These are phyloP conservation scores for Gymnogyps californianus DNA, from an alignment of 2,113 vertebrate genomes.

Conservation along the genomic window DNA sequence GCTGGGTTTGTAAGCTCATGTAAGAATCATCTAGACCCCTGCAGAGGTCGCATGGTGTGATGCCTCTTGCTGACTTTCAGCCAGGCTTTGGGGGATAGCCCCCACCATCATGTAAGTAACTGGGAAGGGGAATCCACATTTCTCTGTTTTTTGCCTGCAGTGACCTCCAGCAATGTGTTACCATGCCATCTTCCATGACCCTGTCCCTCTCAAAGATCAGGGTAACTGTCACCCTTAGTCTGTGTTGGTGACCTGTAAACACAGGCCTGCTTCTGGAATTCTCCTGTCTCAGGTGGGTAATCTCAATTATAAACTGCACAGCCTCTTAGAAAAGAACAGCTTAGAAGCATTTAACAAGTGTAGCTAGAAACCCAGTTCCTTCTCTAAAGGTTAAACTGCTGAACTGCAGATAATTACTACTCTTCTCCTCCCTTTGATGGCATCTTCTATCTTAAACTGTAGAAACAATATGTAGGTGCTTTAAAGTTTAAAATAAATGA, in stretches of 20 bases:
- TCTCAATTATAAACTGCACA: background rate
- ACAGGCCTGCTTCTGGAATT: background rate
- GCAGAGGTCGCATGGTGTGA: too few species aligned
- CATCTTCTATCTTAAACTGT: background rate
- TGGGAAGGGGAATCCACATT: background rate
- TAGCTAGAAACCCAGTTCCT: background rate
- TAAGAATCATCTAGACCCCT: background rate
- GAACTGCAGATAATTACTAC: slow-evolving; percentile 2
- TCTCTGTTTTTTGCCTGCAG: background rate
- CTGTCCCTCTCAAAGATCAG: background rate
- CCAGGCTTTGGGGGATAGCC: background rate
- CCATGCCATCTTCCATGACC: background rate
- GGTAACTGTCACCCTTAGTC: background rate
- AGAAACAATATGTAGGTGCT: background rate
- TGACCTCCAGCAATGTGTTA: background rate
- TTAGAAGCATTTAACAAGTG: background rate
- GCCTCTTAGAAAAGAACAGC: background rate
- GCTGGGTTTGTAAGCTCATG: background rate
- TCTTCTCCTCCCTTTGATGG: background rate
- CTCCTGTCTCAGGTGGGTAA: background rate
- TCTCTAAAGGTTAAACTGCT: background rate
- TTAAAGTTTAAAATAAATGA: background rate
- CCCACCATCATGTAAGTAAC: background rate
- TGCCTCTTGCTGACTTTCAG: background rate
- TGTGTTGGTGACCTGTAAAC: background rate